phyloP scores from a whole-genome alignment of 2,888 invertebrate genomes.

The Nesidiocoris tenuis region DNA sequence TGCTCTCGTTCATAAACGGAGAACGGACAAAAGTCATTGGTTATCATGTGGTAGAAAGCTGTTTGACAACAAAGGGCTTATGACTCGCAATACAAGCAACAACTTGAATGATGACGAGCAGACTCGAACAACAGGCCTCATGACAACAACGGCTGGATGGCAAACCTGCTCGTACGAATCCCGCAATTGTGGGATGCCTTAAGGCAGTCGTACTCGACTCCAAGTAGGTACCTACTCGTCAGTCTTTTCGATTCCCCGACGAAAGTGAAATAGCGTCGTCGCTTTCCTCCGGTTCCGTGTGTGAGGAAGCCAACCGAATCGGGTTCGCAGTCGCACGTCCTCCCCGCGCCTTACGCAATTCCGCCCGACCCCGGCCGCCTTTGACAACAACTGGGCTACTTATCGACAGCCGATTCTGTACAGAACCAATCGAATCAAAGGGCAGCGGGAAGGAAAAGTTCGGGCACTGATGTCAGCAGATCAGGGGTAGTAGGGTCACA shows the following conservation, averaged over 20 bases:
- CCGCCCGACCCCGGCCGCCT: background rate
- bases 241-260: slow-evolving; percentile 1
- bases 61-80: background rate
- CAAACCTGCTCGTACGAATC: background rate
- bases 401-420: too few species aligned
- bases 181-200: too few species aligned
- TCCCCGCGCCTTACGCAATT: slow-evolving; percentile 27
- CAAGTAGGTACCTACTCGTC: background rate
- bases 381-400: background rate
- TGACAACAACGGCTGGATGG: background rate
- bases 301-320: slow-evolving; percentile 40
- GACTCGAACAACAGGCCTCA: background rate
- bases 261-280: slow-evolving; percentile 38
- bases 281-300: slow-evolving; percentile 38
- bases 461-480: too few species aligned
- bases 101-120: too few species aligned
- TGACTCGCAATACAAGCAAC: too few species aligned
- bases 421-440: too few species aligned
- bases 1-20: too few species aligned
- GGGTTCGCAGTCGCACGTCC: slow-evolving; percentile 22
- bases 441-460: too few species aligned
- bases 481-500: too few species aligned
- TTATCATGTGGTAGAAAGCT: background rate
- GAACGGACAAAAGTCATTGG: background rate
- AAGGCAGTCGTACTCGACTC: background rate